Evolutionary conservation across 2,113 vertebrate genomes (phyloP), one percentile per base, ranked within the genome.

Genomic region (Poeciliopsis prolifica): DNA sequence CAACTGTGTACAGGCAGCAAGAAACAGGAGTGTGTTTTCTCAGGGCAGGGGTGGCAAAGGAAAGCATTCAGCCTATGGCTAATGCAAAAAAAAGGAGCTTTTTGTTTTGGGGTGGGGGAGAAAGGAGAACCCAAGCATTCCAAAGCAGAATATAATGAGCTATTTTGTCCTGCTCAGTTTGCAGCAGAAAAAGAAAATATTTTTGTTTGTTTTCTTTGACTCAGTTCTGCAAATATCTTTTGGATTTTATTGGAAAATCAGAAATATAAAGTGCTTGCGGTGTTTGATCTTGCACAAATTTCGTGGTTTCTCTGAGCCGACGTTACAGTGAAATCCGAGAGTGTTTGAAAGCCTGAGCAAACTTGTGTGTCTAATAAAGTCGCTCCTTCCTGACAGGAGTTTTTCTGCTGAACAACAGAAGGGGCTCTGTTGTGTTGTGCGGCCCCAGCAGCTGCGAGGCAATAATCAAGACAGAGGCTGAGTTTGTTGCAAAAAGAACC

Each of bases 21-120:
- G 95, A 95, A 95, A 96, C 95, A 95, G 96, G 96, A 91, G 95
- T 88, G 83, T 98, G 97, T 99, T 99, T 99, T 98, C 96, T 97
- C 98, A 97, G 96, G 96, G 95, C 95, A 94, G 93, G 96, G 95
- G 97, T 97, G 96, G 97, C 96, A 97, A 97, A 97, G 96, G 96
- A 96, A 96, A 98, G 96, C 96, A 96, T 97, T 98, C 96, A 98
- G 96, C 95, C 95, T 95, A 95, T 91, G 86, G 94, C 93, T 93
- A 92, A 81, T 64, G 80, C 76, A 92, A 97, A 97, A 96, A 97
- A 98, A 98, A 96, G 92, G 95, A 92, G 94, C 93, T 96, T 97
- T 97, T 97, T 98, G 96, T 98, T 96, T 96, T 95, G 92, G 3
- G 94, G 93, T 14, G 82, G 81, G 26, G 35, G 35, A 37, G 35